A percentile compares a stretch with the other conserved stretches of the same genome.
phyloP scores from a whole-genome alignment of 2,888 invertebrate genomes.

The Flexamia atlantica region DNA sequence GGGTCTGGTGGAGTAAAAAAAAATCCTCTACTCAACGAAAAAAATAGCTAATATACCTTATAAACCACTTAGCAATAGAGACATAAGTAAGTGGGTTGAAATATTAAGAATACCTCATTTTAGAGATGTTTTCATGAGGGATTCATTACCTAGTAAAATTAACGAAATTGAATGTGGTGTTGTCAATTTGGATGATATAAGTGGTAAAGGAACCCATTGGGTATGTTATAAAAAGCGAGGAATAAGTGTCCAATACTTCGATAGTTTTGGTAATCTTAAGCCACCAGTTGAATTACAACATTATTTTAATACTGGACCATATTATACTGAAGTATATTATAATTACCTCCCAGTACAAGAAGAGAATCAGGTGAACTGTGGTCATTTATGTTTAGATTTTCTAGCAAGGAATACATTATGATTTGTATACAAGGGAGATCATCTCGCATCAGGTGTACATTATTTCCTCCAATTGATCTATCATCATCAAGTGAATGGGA shows the following conservation, averaged over 20 bases:
- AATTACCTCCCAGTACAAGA: slow-evolving; percentile 37
- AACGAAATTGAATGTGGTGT: slow-evolving; percentile 50
- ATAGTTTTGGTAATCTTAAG: slow-evolving; percentile 54
- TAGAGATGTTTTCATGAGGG: slow-evolving; percentile 60
- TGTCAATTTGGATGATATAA: slow-evolving; percentile 48
- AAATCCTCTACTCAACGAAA: slow-evolving; percentile 10
- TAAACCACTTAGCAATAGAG: slow-evolving; percentile 12
- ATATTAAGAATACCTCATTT: slow-evolving; percentile 43
- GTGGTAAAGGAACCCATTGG: slow-evolving; percentile 55
- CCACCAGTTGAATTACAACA: slow-evolving; percentile 38
- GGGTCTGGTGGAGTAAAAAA: slow-evolving; percentile 7
- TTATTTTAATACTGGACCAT: slow-evolving; percentile 38
- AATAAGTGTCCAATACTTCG: slow-evolving; percentile 38
- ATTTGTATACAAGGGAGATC: slow-evolving; percentile 25
- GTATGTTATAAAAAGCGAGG: slow-evolving; percentile 52
- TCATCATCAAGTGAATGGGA: slow-evolving; percentile 38
- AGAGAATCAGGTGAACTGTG: slow-evolving; percentile 31
- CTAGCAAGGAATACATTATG: slow-evolving; percentile 23
- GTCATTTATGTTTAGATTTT: slow-evolving; percentile 53
- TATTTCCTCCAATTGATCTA: slow-evolving; percentile 35
- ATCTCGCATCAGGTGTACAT: slow-evolving; percentile 16
- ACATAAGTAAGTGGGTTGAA: slow-evolving; percentile 7
- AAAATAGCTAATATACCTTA: neutral
- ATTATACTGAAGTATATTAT: neutral
- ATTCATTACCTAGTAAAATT: slow-evolving; percentile 27